A percentile compares a stretch with the other conserved stretches of the same genome.
phyloP scores from a whole-genome alignment of 2,113 vertebrate genomes.

The Oryzias javanicus region DNA sequence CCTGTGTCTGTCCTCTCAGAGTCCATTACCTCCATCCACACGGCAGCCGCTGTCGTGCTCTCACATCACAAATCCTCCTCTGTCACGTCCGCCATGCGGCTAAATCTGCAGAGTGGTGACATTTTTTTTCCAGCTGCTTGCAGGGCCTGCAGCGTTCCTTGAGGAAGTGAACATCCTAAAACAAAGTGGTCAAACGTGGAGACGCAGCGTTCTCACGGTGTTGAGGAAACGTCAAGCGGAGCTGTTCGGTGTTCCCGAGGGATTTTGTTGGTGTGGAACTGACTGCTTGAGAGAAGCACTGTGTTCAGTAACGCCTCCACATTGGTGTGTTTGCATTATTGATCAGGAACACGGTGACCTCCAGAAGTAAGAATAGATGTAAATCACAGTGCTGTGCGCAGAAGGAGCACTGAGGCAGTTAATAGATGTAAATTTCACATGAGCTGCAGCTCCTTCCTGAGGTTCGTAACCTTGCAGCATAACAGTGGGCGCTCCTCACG shows the following conservation, averaged over 20 bases:
- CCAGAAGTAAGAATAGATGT: slow-evolving; percentile 12
- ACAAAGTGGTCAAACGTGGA: no score
- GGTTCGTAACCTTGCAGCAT: neutral
- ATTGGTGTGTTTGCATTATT: slow-evolving; percentile 33
- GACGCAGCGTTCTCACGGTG: no score
- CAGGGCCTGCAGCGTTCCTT: no score
- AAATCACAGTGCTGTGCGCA: slow-evolving; percentile 11
- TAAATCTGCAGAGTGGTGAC: no score
- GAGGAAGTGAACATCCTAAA: no score
- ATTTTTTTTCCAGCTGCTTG: no score
- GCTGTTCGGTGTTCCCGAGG: no score
- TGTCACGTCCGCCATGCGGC: no score
- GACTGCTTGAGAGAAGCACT: neutral
- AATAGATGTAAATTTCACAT: slow-evolving; percentile 20
- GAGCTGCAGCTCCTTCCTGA: neutral
- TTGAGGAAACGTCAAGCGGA: no score
- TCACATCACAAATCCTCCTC: slow-evolving; percentile 2
- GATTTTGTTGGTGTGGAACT: no score
- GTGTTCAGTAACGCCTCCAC: neutral
- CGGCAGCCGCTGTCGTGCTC: no score
- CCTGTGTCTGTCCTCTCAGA: slow-evolving; percentile 15
- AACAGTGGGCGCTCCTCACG: neutral
- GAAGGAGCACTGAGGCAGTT: slow-evolving; percentile 18
- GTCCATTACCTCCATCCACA: no score
- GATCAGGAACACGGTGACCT: slow-evolving; percentile 22